Evolutionary conservation across 2,113 vertebrate genomes (phyloP).

Genomic region (Tympanuchus pallidicinctus): DNA sequence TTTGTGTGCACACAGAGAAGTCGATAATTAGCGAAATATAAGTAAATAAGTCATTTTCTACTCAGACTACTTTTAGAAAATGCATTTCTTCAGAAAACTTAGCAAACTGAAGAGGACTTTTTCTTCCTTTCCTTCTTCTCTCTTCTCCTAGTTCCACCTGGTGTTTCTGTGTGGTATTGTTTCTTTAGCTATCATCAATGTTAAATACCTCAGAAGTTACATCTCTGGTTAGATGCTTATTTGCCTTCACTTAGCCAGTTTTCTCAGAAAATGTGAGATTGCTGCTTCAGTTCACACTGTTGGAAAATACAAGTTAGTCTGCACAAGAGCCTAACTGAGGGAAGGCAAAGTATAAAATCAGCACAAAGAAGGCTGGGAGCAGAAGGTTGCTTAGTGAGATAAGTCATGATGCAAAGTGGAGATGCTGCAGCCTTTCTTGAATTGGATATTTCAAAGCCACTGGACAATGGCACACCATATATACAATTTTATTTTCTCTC

Average conservation of each 20-base stretch:
- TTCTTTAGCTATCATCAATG: not conserved
- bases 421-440: constrained; percentile 19
- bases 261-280: not conserved
- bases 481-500: not conserved
- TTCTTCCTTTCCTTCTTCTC: not conserved
- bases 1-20: not conserved
- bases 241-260: not conserved
- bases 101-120: not conserved
- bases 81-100: not conserved
- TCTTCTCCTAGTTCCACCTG: constrained; percentile 33
- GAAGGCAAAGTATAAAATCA: not conserved
- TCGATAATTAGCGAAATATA: not conserved
- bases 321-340: not conserved
- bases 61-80: not conserved
- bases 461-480: not conserved
- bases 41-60: not conserved
- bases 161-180: constrained; percentile 37
- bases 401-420: not conserved
- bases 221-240: not conserved
- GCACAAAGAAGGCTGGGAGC: not conserved
- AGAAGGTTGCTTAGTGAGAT: not conserved
- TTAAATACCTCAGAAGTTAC: not conserved
- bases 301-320: not conserved
- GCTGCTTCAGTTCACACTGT: not conserved
- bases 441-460: not conserved